Evolutionary conservation across 2,797 vertebrate species (phyloP).

Genomic region (Hozukius guyotensis): DNA sequence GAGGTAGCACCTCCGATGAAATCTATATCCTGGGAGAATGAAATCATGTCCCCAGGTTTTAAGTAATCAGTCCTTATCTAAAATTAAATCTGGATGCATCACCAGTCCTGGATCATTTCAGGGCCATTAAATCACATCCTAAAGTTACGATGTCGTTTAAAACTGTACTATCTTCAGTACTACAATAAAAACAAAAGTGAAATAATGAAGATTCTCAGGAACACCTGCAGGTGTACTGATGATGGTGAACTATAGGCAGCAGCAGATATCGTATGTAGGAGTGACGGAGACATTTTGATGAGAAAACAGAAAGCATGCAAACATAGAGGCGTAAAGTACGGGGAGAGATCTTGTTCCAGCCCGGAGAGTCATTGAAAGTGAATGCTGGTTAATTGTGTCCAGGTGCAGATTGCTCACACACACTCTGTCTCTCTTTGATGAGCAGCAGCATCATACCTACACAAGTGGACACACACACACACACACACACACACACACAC

Average conservation of each 20-base stretch:
- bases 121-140: slow-evolving; percentile 15
- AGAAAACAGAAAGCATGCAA: background rate
- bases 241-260: background rate
- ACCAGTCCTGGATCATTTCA: slow-evolving; percentile 33
- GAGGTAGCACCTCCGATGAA: background rate
- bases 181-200: background rate
- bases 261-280: background rate
- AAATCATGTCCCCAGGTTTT: slow-evolving; percentile 42
- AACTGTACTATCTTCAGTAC: slow-evolving; percentile 3
- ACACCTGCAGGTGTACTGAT: background rate
- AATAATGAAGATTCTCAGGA: background rate
- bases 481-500: background rate
- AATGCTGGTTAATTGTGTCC: slow-evolving; percentile 61
- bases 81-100: slow-evolving; percentile 59
- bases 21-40: slow-evolving; percentile 19
- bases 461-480: slow-evolving; percentile 12
- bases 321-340: background rate
- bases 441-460: slow-evolving; percentile 17
- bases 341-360: slow-evolving; percentile 1
- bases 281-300: background rate
- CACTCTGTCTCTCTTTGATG: slow-evolving; percentile 26
- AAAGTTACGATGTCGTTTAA: slow-evolving; percentile 13
- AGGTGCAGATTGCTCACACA: slow-evolving; percentile 58
- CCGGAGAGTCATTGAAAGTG: slow-evolving; percentile 37
- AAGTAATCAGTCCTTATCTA: slow-evolving; percentile 50